Base-by-base conservation (phyloP, 2,113 vertebrate genomes). In the Monopterus albus region DNA sequence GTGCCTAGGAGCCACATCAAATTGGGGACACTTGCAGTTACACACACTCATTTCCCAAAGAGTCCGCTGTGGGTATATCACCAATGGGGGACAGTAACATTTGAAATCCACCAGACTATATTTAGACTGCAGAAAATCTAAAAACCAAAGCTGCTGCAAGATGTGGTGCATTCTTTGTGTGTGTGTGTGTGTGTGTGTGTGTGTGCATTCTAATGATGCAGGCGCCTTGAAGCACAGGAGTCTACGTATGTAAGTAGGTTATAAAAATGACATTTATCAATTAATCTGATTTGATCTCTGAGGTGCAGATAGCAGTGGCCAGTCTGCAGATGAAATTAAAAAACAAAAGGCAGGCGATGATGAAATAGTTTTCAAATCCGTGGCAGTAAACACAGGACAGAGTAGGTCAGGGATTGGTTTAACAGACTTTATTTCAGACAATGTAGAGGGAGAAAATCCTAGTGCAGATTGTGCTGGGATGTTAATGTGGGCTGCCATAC, bases 1-100 rank as follows among this genome's bases (percentile, higher is more conserved):
- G 81, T 85, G 81, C 62, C 23, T 82, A 78, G 63, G 62, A 75
- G 79, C 75, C 73, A 82, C 81, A 60, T 85, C 69, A 79, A 82
- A 78, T 64, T 60, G 6, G 40, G 61, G 67, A 53, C 81, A 78
- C 72, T 83, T 40, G 36, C 71, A 77, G 67, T 64, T 64, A 80
- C 67, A 51, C 72, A 59, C 31, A 49, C 75, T 72, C 46, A 21
- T 72, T 63, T 64, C 59, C 72, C 35, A 74, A 21, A 68, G 18
- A 29, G 13, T 33, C 47, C 1, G 0, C 7, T 62, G 52, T 0
- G 7, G 28, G 31, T 33, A 63, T 67, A 74, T 65, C 31, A 45
- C 29, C 0, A 17, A 40, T 7, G 18, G 17, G 50, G 67, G 53
- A 43, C 66, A 20, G 45, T 33, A 11, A 79, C 55, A 38, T 51